Base-by-base conservation (phyloP, 2,888 invertebrate genomes). In the Monochamus alternatus region DNA sequence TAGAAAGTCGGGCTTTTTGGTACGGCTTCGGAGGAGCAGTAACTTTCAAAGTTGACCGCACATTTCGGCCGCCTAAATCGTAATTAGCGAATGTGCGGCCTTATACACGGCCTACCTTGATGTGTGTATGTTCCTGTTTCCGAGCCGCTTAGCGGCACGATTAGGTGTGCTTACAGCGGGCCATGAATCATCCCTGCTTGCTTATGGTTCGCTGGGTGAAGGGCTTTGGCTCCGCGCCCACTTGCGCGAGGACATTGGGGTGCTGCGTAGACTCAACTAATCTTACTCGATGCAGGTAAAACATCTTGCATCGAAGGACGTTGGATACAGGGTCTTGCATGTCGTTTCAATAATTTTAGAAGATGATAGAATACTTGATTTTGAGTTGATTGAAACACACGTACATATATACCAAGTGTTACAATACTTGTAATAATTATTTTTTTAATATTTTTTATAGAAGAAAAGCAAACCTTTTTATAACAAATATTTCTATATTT, bases 91-190 rank as follows among this genome's bases (percentile, higher is more conserved):
- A 71, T 71, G 63, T 71, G 71, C 31, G 63, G 71, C 32, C 63
- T 71, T 63, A 71, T 71, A 63, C 71, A 63, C 14, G 63, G 63
- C 51, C 63, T 71, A 71, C 71, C 71, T 71, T 71, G 62, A 71
- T 63, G 71, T 71, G 67, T 66, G 69, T 71, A 52, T 63, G 63
- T 71, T 71, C 63, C 71, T 52, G 71, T 71, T 71, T 71, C 71
- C 71, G 63, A 71, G 71, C 71, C 71, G 71, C 71, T 71, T 71
- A 71, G 63, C 71, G 71, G 63, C 63, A 63, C 71, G 71, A 71
- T 71, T 71, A 71, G 71, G 52, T 63, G 71, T 12, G 71, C 63
- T 71, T 71, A 63, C 63, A 63, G 59, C 32, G 30, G 71, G 71
- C 62, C 52, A 70, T 70, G 69, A 70, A 70, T 70, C 69, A 71